Evolutionary conservation across 1,140 invertebrate genomes (phyloP), one percentile per base, ranked within the genome.

Genomic region (Wasmannia auropunctata): DNA sequence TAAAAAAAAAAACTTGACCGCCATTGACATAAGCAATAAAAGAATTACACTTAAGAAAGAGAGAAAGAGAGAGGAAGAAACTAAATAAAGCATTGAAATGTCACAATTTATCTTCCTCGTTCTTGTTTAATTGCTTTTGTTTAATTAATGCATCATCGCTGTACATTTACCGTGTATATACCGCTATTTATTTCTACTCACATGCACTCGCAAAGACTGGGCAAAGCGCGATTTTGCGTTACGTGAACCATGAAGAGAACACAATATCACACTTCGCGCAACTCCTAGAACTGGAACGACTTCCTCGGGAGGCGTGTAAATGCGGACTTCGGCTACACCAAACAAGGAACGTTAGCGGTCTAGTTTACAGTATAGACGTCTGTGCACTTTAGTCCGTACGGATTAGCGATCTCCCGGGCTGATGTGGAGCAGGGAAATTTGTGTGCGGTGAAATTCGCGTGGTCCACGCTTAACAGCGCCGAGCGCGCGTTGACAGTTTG

Each of bases 401-500:
- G 54, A 83, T 83, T 83, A 83, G 79, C 79, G 79, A 83, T 83
- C 67, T 72, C 37, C n/a, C 34, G 37, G 2, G 22, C 22, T 43
- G 56, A 62, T 60, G 40, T 22, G 16, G 11, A 58, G 25, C 31
- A 49, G 28, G 46, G 51, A 72, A 65, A 81, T 81, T 81, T 58
- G 51, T 58, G 51, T 56, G 51, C 67, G 79, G 67, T 72, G 67
- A 60, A 83, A 83, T 83, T 58, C 67, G n/a, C 67, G 67, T 5
- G 60, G 79, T 83, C 65, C 79, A 28, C 67, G 51, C 79, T 83
- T 83, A 83, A 83, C 67, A 60, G 69, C 79, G 69, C 37, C 77
- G 46, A 28, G 63, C 62, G 46, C 63, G 51, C 79, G 67, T 83
- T 83, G 79, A 83, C 79, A 83, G 79, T 83, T 83, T 46, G 79